Percentiles rank a stretch among this genome's conserved stretches.
phyloP scores from a whole-genome alignment of 1,140 invertebrate species.

The Sycophila sp. region DNA sequence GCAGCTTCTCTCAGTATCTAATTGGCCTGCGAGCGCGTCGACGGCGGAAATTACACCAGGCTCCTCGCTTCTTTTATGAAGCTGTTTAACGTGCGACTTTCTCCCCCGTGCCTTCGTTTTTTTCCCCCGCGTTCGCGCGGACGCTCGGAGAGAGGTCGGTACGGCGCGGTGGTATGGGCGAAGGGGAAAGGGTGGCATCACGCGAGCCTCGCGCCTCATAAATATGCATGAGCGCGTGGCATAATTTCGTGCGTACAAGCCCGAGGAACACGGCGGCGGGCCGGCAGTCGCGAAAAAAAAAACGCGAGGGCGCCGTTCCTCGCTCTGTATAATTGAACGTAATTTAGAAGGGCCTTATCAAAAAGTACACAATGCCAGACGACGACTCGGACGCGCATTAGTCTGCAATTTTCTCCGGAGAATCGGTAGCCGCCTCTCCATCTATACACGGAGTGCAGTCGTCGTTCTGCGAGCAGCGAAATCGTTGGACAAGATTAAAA shows the following conservation, averaged over 20 bases:
- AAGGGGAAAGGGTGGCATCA: background rate
- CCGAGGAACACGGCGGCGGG: background rate
- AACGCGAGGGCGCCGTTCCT: background rate
- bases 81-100: constrained; percentile 28
- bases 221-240: constrained; percentile 36
- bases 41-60: too few relatives aligned
- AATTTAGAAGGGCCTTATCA: constrained; percentile 26
- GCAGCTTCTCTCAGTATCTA: too few relatives aligned
- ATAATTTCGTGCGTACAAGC: constrained; percentile 35
- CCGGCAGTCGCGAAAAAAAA: background rate
- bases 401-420: too few relatives aligned
- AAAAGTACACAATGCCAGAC: constrained; percentile 21
- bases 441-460: too few relatives aligned
- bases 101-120: constrained; percentile 8
- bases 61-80: constrained; percentile 5
- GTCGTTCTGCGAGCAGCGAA: too few relatives aligned
- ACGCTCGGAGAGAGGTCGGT: background rate
- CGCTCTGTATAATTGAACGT: constrained; percentile 23
- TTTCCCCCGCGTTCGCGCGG: constrained; percentile 7
- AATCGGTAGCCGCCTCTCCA: background rate
- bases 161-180: too few relatives aligned
- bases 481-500: background rate
- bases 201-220: constrained; percentile 17
- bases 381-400: too few relatives aligned
- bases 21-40: too few relatives aligned